Evolutionary conservation across 2,888 invertebrate genomes (phyloP).

Genomic region (Phyllotreta cruciferae): DNA sequence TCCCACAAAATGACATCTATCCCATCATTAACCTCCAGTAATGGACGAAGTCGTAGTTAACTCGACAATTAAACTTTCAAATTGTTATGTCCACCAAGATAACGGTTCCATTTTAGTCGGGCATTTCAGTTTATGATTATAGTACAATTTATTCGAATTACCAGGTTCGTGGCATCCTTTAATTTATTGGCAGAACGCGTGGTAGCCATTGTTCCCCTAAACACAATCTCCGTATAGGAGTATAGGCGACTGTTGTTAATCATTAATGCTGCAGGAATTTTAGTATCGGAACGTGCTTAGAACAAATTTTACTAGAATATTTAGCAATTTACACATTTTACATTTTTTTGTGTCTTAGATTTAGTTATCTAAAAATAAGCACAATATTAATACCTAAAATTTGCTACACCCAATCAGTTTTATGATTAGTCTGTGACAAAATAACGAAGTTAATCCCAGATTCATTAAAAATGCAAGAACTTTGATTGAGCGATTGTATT

Average conservation of each 20-base stretch:
- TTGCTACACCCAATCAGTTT: neutral
- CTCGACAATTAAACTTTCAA: slow-evolving; percentile 58
- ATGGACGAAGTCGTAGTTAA: slow-evolving; percentile 56
- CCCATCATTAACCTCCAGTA: slow-evolving; percentile 55
- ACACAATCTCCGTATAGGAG: slow-evolving; percentile 3
- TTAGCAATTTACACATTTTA: too few relatives aligned
- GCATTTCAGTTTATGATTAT: slow-evolving; percentile 56
- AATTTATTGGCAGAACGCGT: slow-evolving; percentile 43
- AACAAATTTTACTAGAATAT: too few relatives aligned
- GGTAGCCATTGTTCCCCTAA: slow-evolving; percentile 7
- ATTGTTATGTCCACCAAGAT: slow-evolving; percentile 55
- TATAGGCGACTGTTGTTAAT: neutral
- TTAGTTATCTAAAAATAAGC: too few relatives aligned
- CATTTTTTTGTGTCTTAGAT: too few relatives aligned
- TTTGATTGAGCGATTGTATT: slow-evolving; percentile 2
- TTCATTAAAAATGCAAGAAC: neutral
- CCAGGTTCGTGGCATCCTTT: slow-evolving; percentile 42
- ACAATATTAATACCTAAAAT: too few relatives aligned
- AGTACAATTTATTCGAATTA: slow-evolving; percentile 55
- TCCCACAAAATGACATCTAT: slow-evolving; percentile 28
- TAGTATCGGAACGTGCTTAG: neutral
- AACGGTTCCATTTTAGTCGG: slow-evolving; percentile 54
- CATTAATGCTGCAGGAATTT: neutral
- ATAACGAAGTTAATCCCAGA: neutral
- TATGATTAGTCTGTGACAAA: neutral